These are phyloP conservation scores for Decapterus maruadsi DNA, from an alignment of 2,797 vertebrate species.

Conservation along the genomic window DNA sequence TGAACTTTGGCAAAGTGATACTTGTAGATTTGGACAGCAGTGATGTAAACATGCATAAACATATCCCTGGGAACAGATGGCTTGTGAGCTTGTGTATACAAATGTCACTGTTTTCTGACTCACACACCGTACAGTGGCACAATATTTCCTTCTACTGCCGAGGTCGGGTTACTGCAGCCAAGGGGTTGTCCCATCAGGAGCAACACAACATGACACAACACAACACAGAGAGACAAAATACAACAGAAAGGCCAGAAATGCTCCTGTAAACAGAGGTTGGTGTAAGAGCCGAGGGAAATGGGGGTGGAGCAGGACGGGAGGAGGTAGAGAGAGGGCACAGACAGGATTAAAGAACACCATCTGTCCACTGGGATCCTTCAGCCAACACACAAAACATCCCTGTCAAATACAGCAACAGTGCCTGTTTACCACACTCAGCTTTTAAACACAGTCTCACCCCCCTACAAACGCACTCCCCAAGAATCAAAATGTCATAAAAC, in stretches of 20 bases:
- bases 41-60: constrained; percentile 33
- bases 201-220: not conserved
- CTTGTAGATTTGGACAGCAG: not conserved
- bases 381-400: constrained; percentile 60
- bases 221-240: not conserved
- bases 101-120: constrained; percentile 17
- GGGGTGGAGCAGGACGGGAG: constrained; percentile 32
- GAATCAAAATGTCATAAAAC: not conserved
- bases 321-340: constrained; percentile 60
- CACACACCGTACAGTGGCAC: constrained; percentile 13
- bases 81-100: not conserved
- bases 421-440: not conserved
- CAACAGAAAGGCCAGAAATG: not conserved
- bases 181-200: not conserved
- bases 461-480: not conserved
- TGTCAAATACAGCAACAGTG: constrained; percentile 20
- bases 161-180: constrained; percentile 49
- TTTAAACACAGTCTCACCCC: no score
- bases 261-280: not conserved
- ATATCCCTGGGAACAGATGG: constrained; percentile 22
- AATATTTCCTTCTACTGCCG: constrained; percentile 54
- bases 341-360: constrained; percentile 83
- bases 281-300: constrained; percentile 7
- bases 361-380: constrained; percentile 68
- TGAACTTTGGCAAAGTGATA: constrained; percentile 5